Conservation (phyloP, 2,888 invertebrate species). For the Therioaphis trifolii region DNA sequence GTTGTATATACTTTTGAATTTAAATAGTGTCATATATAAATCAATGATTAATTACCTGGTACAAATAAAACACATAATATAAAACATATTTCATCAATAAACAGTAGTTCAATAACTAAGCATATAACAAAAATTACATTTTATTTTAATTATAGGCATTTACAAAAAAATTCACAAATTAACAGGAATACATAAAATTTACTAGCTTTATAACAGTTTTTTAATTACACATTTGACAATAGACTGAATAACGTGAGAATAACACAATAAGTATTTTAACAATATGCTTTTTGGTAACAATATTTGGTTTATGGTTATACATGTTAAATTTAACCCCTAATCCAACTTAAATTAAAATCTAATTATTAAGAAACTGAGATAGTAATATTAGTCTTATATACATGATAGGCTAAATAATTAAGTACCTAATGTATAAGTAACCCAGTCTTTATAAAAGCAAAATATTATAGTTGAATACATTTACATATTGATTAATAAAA, state of each 20-base stretch:
- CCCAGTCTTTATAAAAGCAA: constrained; percentile 44
- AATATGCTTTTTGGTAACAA: constrained; percentile 48
- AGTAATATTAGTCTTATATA: constrained; percentile 34
- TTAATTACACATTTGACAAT: background rate
- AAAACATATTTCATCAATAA: constrained; percentile 15
- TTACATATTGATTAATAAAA: constrained; percentile 9
- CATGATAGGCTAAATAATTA: constrained; percentile 32
- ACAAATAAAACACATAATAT: constrained; percentile 4
- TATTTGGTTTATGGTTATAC: constrained; percentile 31
- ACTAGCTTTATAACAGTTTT: background rate
- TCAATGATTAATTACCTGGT: too few species aligned
- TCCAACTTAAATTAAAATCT: constrained; percentile 10
- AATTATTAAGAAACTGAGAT: constrained; percentile 6
- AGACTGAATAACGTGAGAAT: constrained; percentile 6
- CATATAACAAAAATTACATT: constrained; percentile 10
- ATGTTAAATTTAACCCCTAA: constrained; percentile 32
- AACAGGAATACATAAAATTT: background rate
- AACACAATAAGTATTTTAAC: background rate
- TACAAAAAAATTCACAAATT: background rate
- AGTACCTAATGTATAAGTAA: constrained; percentile 24
- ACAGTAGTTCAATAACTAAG: constrained; percentile 19
- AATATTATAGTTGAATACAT: constrained; percentile 10
- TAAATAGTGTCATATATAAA: too few species aligned
- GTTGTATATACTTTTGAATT: too few species aligned
- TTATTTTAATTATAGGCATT: constrained; percentile 3